A percentile compares a stretch with the other conserved stretches of the same genome.
Conservation (phyloP, 2,888 invertebrate genomes). For the Tholera decimalis region DNA sequence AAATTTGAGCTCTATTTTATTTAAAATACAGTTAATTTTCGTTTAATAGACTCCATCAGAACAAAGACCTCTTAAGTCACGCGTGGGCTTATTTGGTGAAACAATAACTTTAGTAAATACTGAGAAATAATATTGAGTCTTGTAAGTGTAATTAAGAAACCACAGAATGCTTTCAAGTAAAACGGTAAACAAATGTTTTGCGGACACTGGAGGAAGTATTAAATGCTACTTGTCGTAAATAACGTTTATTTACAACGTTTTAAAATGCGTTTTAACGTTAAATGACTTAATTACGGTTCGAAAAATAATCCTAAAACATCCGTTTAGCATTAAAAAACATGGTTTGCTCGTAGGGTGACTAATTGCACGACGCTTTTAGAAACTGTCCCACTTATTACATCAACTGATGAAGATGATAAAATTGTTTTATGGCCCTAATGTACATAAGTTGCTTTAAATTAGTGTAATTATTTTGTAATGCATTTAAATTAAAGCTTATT, state of each 20-base stretch:
- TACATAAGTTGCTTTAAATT: slow-evolving; percentile 55
- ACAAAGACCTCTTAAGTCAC: slow-evolving; percentile 61
- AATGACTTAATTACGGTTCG: slow-evolving; percentile 76
- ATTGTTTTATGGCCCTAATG: slow-evolving; percentile 49
- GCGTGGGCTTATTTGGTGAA: slow-evolving; percentile 75
- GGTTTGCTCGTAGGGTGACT: slow-evolving; percentile 61
- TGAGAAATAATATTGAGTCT: slow-evolving; percentile 68
- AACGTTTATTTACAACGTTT: slow-evolving; percentile 71
- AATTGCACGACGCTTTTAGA: slow-evolving; percentile 58
- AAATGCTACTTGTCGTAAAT: slow-evolving; percentile 68
- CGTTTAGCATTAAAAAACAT: slow-evolving; percentile 72
- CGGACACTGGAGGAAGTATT: slow-evolving; percentile 47
- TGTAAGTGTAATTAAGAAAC: slow-evolving; percentile 65
- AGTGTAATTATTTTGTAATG: slow-evolving; percentile 31
- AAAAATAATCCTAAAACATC: slow-evolving; percentile 75
- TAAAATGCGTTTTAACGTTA: slow-evolving; percentile 73
- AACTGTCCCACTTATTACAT: slow-evolving; percentile 55
- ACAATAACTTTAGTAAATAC: slow-evolving; percentile 75
- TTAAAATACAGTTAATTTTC: slow-evolving; percentile 42
- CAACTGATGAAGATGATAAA: slow-evolving; percentile 56
- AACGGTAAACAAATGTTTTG: slow-evolving; percentile 63
- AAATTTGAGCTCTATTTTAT: slow-evolving; percentile 23
- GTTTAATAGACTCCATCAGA: slow-evolving; percentile 48
- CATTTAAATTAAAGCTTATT: slow-evolving; percentile 33
- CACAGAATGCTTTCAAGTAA: slow-evolving; percentile 68